Evolutionary conservation across 2,113 vertebrate species (phyloP), one percentile per base, ranked within the genome.

Genomic region (Sinocyclocheilus grahami): DNA sequence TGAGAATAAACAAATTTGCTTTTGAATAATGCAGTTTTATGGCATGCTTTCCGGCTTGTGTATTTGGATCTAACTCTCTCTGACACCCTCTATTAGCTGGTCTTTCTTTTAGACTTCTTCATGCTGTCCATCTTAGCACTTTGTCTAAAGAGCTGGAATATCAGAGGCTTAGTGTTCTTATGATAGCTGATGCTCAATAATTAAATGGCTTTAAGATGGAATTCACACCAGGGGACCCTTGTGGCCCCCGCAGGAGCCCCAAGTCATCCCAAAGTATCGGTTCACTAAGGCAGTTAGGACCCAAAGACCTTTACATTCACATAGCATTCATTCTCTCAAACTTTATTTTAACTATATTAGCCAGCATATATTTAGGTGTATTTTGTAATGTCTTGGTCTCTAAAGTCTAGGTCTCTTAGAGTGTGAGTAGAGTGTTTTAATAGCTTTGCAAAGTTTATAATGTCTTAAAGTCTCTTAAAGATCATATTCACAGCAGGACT

Each of bases 121-220:
- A 85, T 39, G 12, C 67, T 58, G 11, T 85, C 62, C 46, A 30
- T 48, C 84, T 85, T 77, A 87, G 22, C 24, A 78, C 74, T 71
- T 85, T 86, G 60, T 83, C 89, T 88, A 78, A 71, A 87, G 78
- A 91, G 77, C 84, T 88, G 78, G 84, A 90, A 89, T 88, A 88
- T 92, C 84, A 89, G 90, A 90, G 91, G 90, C 84, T 89, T 90
- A 63, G 71, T 86, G 80, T 82, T 72, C 48, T 88, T 89, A 89
- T 88, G 89, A 89, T 87, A 84, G 72, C 81, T 80, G n/a, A 42
- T 27, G 63, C 67, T 94, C 90, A 94, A 93, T 94, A 91, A 93
- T 94, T 93, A 88, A 94, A 87, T 65, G 58, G 37, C 85, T 85
- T 55, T n/a, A 55, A 86, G 87, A 87, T 81, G 91, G 89, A 94